These are phyloP conservation scores for Meriones psammophilus DNA, from an alignment of 2,797 vertebrate genomes.

Conservation along the genomic window DNA sequence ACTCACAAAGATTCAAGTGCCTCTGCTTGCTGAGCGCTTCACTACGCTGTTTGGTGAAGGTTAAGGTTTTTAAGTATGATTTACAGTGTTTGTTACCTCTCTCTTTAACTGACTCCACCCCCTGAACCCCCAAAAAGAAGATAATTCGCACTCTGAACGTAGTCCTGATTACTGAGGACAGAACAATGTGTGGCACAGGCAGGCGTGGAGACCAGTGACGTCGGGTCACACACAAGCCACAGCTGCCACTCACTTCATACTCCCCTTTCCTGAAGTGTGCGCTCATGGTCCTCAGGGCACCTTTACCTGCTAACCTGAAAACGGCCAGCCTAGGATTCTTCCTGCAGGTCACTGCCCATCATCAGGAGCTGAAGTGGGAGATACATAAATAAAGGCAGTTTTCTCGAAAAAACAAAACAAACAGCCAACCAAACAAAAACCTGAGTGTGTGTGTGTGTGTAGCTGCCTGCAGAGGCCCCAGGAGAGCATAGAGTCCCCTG, in stretches of 20 bases:
- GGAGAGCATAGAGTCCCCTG: neutral
- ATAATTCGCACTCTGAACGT: neutral
- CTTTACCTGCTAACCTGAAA: neutral
- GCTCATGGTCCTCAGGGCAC: accelerated
- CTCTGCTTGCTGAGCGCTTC: neutral
- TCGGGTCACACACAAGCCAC: neutral
- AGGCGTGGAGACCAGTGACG: neutral
- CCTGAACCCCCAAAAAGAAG: neutral
- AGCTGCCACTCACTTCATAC: neutral
- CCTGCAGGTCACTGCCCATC: accelerated
- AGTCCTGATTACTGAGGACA: neutral
- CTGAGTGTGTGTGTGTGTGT: neutral
- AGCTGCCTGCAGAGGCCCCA: neutral
- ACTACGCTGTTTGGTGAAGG: neutral
- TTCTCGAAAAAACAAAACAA: neutral
- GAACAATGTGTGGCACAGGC: neutral
- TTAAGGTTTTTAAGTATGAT: conserved; percentile 21
- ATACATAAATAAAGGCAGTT: neutral
- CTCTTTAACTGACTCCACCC: accelerated
- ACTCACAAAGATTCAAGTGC: neutral
- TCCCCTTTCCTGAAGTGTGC: neutral
- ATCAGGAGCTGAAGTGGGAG: neutral
- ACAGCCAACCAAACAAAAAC: neutral
- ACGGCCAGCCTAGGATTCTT: neutral
- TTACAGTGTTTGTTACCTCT: neutral